phyloP scores from a whole-genome alignment of 64 coral and sea anemone genomes.

The Trachythela sp. region DNA sequence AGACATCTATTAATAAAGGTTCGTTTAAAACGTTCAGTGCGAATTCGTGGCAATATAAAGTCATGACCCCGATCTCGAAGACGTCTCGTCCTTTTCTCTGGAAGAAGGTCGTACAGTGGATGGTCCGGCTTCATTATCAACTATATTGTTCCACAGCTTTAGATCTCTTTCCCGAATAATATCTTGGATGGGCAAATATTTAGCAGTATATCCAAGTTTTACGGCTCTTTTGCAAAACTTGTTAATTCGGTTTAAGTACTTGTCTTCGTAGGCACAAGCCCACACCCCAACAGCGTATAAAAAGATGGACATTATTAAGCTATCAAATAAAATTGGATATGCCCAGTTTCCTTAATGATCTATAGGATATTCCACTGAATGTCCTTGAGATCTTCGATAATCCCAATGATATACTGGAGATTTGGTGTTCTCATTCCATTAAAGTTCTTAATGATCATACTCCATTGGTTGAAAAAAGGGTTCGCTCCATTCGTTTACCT shows the following conservation, averaged over 20 bases:
- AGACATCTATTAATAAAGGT: too few relatives aligned
- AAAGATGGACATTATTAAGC: slow-evolving; percentile 45
- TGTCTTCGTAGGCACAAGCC: slow-evolving; percentile 37
- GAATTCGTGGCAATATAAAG: neutral
- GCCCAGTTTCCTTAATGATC: too few relatives aligned
- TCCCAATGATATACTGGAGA: too few relatives aligned
- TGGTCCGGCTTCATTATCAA: neutral
- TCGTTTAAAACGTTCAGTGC: too few relatives aligned
- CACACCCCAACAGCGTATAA: slow-evolving; percentile 42
- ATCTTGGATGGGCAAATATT: neutral
- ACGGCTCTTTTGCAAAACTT: slow-evolving; percentile 37
- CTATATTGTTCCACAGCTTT: slow-evolving; percentile 24
- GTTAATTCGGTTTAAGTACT: slow-evolving; percentile 40
- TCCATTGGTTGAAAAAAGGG: too few relatives aligned
- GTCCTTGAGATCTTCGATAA: too few relatives aligned
- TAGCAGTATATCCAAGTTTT: neutral
- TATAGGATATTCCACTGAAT: too few relatives aligned
- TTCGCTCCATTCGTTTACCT: too few relatives aligned
- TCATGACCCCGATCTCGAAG: neutral
- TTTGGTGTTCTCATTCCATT: too few relatives aligned
- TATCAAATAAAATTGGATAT: slow-evolving; percentile 32
- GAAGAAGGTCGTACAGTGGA: slow-evolving; percentile 21
- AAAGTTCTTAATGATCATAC: too few relatives aligned
- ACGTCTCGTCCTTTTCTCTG: neutral
- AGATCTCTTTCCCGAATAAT: neutral